A percentile compares a stretch with the other conserved stretches of the same genome.
These are phyloP conservation scores for Onchidella celtica DNA, from an alignment of 2,888 invertebrate species.

Conservation along the genomic window DNA sequence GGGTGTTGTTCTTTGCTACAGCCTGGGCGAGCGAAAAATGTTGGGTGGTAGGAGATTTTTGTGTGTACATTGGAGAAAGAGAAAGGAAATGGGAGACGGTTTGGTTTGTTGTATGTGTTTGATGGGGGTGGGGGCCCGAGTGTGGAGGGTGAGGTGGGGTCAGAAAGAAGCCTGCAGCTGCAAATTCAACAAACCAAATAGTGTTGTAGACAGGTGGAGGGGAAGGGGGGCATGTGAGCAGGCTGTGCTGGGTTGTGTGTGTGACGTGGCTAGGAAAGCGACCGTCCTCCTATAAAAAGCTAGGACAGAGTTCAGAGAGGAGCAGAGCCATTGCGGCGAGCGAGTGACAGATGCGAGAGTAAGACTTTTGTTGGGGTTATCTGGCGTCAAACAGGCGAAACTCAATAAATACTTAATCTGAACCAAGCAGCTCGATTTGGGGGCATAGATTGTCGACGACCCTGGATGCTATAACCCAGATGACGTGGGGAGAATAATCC, in stretches of 20 bases:
- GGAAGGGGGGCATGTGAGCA: too few species aligned
- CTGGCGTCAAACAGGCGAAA: too few species aligned
- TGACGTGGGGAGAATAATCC: too few species aligned
- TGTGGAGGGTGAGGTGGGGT: neutral
- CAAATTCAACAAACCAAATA: slow-evolving; percentile 13
- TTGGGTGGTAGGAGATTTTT: neutral
- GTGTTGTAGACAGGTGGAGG: too few species aligned
- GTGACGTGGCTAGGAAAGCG: neutral
- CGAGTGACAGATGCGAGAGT: slow-evolving; percentile 7
- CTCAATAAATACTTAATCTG: too few species aligned
- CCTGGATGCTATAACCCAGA: too few species aligned
- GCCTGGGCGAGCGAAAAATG: neutral
- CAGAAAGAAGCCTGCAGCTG: neutral
- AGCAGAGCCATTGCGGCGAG: neutral
- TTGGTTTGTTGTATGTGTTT: too few species aligned
- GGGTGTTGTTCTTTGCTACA: neutral
- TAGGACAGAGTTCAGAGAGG: too few species aligned
- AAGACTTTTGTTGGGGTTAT: too few species aligned
- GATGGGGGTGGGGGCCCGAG: neutral
- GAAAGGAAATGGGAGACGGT: neutral
- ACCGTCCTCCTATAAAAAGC: neutral
- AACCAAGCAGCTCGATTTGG: too few species aligned
- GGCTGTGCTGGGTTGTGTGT: neutral
- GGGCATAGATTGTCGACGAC: too few species aligned
- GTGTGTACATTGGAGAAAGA: neutral